phyloP scores from a whole-genome alignment of 1,140 invertebrate species.

The Belonocnema kinseyi region DNA sequence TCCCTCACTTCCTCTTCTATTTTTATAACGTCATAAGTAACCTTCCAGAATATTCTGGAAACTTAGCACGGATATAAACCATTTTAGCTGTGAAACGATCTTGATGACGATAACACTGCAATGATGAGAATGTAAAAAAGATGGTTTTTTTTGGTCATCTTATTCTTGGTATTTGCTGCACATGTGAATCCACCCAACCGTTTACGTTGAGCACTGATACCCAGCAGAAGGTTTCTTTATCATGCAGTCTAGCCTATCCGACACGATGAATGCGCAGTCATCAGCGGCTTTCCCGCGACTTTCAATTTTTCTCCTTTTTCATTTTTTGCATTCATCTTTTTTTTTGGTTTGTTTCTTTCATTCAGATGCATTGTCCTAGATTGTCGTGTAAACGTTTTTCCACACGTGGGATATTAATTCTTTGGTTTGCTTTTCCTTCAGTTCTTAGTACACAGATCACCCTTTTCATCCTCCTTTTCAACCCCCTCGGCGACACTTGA shows the following conservation, averaged over 20 bases:
- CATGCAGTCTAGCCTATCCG: conserved; percentile 12
- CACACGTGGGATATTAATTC: conserved; percentile 8
- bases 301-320: conserved; percentile 32
- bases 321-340: neutral
- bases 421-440: neutral
- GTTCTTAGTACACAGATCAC: neutral
- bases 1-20: too few species aligned
- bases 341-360: conserved; percentile 2
- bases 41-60: too few species aligned
- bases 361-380: conserved; percentile 24
- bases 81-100: too few species aligned
- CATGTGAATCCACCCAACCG: conserved; percentile 32
- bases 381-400: neutral
- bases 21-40: too few species aligned
- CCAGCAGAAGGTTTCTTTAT: conserved; percentile 41
- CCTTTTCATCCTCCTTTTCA: too few species aligned
- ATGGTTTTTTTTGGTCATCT: too few species aligned
- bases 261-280: conserved; percentile 42
- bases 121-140: too few species aligned
- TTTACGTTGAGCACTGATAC: conserved; percentile 9
- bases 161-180: conserved; percentile 36
- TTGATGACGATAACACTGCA: too few species aligned
- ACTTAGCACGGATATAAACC: too few species aligned
- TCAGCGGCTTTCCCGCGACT: conserved; percentile 36
- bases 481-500: too few species aligned